Base-by-base conservation (phyloP, 2,797 vertebrate species). In the Gymnodraco acuticeps region DNA sequence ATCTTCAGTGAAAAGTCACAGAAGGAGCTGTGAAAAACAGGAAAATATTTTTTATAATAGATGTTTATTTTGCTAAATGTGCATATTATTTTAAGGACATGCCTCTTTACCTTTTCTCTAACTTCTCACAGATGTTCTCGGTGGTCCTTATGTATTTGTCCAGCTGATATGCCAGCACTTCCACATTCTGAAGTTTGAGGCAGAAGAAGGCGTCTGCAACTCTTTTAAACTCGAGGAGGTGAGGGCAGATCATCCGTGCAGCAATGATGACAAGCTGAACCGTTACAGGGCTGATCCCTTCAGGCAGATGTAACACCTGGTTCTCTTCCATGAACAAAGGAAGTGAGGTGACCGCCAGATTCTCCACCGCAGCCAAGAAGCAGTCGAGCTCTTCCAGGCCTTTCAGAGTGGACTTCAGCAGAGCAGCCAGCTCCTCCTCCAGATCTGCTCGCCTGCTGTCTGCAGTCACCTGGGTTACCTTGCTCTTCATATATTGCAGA, bases 281-380 rank as follows among this genome's bases (percentile, higher is more conserved):
- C 0, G 52, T 6, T 0, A 76, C 64, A 0, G 69, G 42, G n/a
- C 59, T 47, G 66, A 70, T 64, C 10, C 55, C 77, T 3, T 58
- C 10, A 0, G 90, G 81, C 54, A 93, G 83, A 31, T 53, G 52
- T 1, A 88, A 19, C 14, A 71, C n/a, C 42, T 27, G 73, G 64
- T 85, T 89, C 33, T 84, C 61, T 10, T 74, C 80, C 3, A 2
- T 46, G 59, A 95, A 95, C 68, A 95, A 82, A 3, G 88, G 88
- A 31, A 84, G 68, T 0, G 94, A 95, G 19, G 94, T 95, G 77
- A 88, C 91, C 0, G 91, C 87, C 68, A 95, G 91, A 68, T 82
- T 93, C 88, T 94, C 94, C 78, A 94, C 65, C 14, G 90, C 90
- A 33, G 92, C 90, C 88, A 94, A 79, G 67, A 95, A 93, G 69